Evolutionary conservation across 2,888 invertebrate species (phyloP), one percentile per base, ranked within the genome.

Genomic region (Perizoma affinitatum): DNA sequence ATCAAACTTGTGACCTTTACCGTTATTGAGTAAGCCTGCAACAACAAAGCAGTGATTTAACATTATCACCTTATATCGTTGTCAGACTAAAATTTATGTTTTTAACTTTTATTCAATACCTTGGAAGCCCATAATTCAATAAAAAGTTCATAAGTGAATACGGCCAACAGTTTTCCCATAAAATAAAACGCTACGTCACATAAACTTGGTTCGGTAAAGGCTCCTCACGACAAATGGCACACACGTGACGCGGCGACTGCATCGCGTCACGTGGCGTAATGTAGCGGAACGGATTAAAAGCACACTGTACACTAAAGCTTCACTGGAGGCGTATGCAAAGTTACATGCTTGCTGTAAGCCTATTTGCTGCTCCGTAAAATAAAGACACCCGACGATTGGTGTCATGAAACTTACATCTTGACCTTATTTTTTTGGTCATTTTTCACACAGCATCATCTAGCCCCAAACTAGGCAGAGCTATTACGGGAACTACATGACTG

Each of bases 221-320:
- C 57, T 6, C 41, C 41, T 62, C 63, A 51, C 50, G 57, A 57
- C 46, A 51, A 57, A 57, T 56, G 50, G 50, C 6, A 33, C 9
- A 40, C 40, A 56, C 56, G 56, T 56, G 56, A 50, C 51, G 44
- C 11, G 53, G 46, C 45, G 44, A n/a, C 5, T 50, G 56, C 56
- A 50, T 44, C 49, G 53, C 47, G 56, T 52, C 51, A 54, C 54
- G 59, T 47, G 51, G 38, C 44, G 48, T 42, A 44, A 51, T 10
- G 45, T 62, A 65, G 59, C 62, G 61, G 60, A 57, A 51, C 53
- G 54, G 54, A 22, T 48, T 38, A 48, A 22, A 36, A 41, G 33
- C 22, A 22, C 22, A 45, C 45, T 33, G 38, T 5, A 6, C 38
- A 38, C 42, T n/a, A 5, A 4, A 9, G 42, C 42, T 3, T n/a